These are phyloP conservation scores for Trinectes maculatus DNA, from an alignment of 2,113 vertebrate species.

Conservation along the genomic window DNA sequence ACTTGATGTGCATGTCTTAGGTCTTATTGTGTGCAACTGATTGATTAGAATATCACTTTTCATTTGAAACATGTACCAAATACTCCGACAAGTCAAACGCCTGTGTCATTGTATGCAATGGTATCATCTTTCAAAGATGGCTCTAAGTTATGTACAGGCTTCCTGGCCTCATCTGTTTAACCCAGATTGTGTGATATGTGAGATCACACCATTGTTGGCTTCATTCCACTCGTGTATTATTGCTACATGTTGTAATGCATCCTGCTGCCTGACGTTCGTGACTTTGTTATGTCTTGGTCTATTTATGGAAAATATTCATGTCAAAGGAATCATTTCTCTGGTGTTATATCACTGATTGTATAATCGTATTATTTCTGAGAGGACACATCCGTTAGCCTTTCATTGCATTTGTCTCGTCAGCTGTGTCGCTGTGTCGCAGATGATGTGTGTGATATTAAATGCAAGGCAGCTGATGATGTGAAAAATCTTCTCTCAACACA, in stretches of 20 bases:
- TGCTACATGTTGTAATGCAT: constrained; percentile 39
- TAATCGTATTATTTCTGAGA: constrained; percentile 43
- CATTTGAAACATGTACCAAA: not conserved
- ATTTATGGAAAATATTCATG: constrained; percentile 44
- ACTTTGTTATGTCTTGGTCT: constrained; percentile 24
- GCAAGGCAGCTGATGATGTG: too few relatives aligned
- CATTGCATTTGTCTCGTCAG: constrained; percentile 14
- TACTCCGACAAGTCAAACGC: not conserved
- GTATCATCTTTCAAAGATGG: constrained; percentile 12
- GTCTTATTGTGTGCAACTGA: not conserved
- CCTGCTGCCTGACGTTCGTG: constrained; percentile 21
- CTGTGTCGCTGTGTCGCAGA: constrained; percentile 10
- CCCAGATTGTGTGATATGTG: constrained; percentile 51
- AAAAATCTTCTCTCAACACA: not conserved
- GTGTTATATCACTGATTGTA: constrained; percentile 55
- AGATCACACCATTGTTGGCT: constrained; percentile 33
- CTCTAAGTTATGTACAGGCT: constrained; percentile 14
- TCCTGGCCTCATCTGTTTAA: constrained; percentile 47
- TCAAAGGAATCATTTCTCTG: constrained; percentile 33
- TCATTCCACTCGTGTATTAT: constrained; percentile 8
- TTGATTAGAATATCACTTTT: not conserved
- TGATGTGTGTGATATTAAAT: constrained; percentile 1
- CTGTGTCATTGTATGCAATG: not conserved
- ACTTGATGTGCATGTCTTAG: not conserved
- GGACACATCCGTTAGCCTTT: constrained; percentile 45